Base-by-base conservation (phyloP, 2,888 invertebrate genomes). In the Drosophila lutescens region DNA sequence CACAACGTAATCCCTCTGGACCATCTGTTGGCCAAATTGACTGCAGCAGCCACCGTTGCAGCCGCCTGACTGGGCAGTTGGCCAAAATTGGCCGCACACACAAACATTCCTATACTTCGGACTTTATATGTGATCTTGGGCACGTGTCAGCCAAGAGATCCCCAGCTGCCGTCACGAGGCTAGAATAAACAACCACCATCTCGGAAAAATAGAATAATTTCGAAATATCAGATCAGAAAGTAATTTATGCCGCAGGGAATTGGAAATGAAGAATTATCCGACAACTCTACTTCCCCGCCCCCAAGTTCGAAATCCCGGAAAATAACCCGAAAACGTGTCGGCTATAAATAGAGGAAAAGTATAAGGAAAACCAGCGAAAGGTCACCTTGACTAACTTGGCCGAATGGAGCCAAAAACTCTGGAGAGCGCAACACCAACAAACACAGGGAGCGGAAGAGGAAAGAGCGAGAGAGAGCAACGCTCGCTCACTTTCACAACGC, bases 361-460 rank as follows among this genome's bases (percentile, higher is more conserved):
- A 20, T 43, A 67, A 30, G 32, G 30, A 41, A 58, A 26, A 73
- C 26, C 34, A 32, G 20, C 59, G 30, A 76, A 75, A 84, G 85
- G 85, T 85, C 85, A 85, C 85, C 85, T 85, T 85, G 76, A 76
- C 70, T 75, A 59, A 71, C 62, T 71, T 63, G 76, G 76, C 76
- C 54, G 85, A 47, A 54, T 66, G 66, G 66, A 66, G 66, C 72
- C 74, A 69, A 50, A 73, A 71, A 71, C 58, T 74, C 77, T 81
- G 78, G 73, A 82, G 76, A 55, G 68, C n/a, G 49, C 49, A 49
- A 49, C 49, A 49, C 32, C 49, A 49, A 49, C 49, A 49, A 49
- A 34, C 32, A 56, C 13, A 20, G 26, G 30, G 6, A 17, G 55
- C 43, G n/a, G 5, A 10, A 34, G 62, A 67, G 55, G n/a, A 2